A percentile compares a stretch with the other conserved stretches of the same genome.
These are phyloP conservation scores for Charaxes varanes DNA, from an alignment of 1,140 invertebrate species.

Conservation along the genomic window DNA sequence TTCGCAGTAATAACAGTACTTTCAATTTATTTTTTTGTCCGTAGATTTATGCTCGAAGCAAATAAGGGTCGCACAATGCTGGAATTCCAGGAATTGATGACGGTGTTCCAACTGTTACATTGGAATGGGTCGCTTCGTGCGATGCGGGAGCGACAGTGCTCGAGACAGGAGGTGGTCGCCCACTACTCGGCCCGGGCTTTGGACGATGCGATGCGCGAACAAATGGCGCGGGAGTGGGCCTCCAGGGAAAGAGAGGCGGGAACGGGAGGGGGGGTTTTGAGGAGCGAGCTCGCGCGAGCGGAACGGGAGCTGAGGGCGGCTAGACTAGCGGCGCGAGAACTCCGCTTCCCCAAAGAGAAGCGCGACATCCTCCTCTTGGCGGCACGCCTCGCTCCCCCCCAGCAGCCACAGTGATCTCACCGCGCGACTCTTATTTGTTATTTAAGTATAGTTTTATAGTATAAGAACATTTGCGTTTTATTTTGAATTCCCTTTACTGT, in stretches of 20 bases:
- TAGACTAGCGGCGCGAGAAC: slow-evolving; percentile 89
- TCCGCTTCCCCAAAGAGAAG: slow-evolving; percentile 96
- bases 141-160: slow-evolving; percentile 94
- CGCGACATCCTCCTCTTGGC: slow-evolving; percentile 94
- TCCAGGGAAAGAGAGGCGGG: slow-evolving; percentile 87
- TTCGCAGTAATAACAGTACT: no score
- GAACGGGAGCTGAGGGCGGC: slow-evolving; percentile 93
- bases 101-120: slow-evolving; percentile 95
- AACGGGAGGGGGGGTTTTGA: slow-evolving; percentile 80
- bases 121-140: slow-evolving; percentile 96
- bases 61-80: slow-evolving; percentile 96
- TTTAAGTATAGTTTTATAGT: slow-evolving; percentile 66
- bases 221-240: slow-evolving; percentile 98
- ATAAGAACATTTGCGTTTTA: slow-evolving; percentile 46
- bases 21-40: slow-evolving; percentile 1
- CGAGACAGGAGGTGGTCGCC: slow-evolving; percentile 95
- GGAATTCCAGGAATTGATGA: slow-evolving; percentile 97
- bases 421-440: slow-evolving; percentile 52
- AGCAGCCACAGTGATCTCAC: slow-evolving; percentile 67
- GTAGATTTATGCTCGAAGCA: slow-evolving; percentile 92
- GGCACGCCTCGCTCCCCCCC: slow-evolving; percentile 79
- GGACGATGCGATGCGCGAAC: slow-evolving; percentile 95
- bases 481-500: slow-evolving; percentile 21
- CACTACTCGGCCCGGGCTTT: slow-evolving; percentile 93
- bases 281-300: slow-evolving; percentile 86